Evolutionary conservation across 1,140 invertebrate species (phyloP), one percentile per base, ranked within the genome.

Genomic region (Apis dorsata): DNA sequence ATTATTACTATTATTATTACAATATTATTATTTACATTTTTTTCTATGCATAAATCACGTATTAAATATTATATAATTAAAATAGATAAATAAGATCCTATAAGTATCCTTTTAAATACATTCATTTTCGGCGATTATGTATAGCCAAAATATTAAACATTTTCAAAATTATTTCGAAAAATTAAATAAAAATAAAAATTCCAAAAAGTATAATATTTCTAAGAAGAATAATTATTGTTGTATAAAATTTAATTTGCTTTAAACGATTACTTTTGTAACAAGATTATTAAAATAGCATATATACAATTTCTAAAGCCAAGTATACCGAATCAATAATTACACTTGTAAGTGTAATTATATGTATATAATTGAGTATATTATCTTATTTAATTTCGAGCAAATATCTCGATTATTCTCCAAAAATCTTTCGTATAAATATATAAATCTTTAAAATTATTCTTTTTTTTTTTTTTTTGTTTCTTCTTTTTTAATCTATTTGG

Each of bases 1-100:
- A 71, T 53, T 70, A 79, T 62, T 72, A 53, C 10, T 1, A 49
- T 12, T 28, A 70, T 8, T 24, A n/a, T 72, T 71, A 17, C 21
- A 79, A 49, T 59, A 19, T 15, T 69, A 69, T 15, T 63, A 79
- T 72, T 51, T 79, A 72, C 49, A 79, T 51, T 24, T 34, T 19
- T 44, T 24, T 55, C 11, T 53, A 59, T 4, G 11, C 34, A 59
- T 21, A 57, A 49, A 66, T 8, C 13, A n/a, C 66, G 60, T 69
- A 78, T 24, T 59, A 49, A 69, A 57, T 24, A 28, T 13, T 34
- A 51, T 24, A n/a, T 49, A 44, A 59, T 24, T 21, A 24, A 13
- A 8, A 28, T 21, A 70, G 21, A 49, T 60, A 49, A n/a, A 55
- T 49, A 12, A 19, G 3, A 19, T 21, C 24, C 11, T 0, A 28